Base-by-base conservation (phyloP, 2,797 vertebrate genomes). In the Ambastaia sidthimunki region DNA sequence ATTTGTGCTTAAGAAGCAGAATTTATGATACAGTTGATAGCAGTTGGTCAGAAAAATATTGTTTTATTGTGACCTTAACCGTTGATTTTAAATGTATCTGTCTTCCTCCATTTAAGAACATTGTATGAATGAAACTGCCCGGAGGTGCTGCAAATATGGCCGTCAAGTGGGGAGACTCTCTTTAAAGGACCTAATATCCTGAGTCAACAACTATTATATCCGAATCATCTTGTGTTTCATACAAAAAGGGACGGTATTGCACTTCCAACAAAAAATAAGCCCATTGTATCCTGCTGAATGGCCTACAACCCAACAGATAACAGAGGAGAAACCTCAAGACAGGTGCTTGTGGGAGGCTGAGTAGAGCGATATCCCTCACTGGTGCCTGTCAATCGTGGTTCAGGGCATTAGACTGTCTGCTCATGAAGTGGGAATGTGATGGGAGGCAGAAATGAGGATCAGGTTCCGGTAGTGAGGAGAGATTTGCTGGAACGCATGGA, bases 391-490 rank as follows among this genome's bases (percentile, higher is more conserved):
- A 66, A 12, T n/a, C 41, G 3, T 70, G 16, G 16, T 28, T 31
- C 34, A 47, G 66, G 54, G 74, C 69, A 80, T 82, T 73, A 71
- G 12, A 60, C 21, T 21, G 71, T 71, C 79, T 81, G 75, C 41
- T 79, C 66, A 80, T 78, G 69, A 62, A 63, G 50, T 16, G 18
- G 54, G 28, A 73, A 70, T 63, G 37, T 37, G 59, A 55, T 65
- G 34, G 71, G 7, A 28, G 74, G 59, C 63, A 70, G 59, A 73
- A 83, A 83, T 75, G 77, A 68, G 52, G 71, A 82, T 85, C 74
- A 62, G 25, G 78, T 82, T 74, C 80, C 74, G 23, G 6, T 60
- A 66, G 47, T 48, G 31, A 68, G 67, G 28, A 12, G 44, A 37
- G 63, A 74, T 80, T 83, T 83, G 71, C 37, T 18, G 55, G 71